Base-by-base conservation (phyloP, 1,140 invertebrate genomes). In the Capitella teleta region DNA sequence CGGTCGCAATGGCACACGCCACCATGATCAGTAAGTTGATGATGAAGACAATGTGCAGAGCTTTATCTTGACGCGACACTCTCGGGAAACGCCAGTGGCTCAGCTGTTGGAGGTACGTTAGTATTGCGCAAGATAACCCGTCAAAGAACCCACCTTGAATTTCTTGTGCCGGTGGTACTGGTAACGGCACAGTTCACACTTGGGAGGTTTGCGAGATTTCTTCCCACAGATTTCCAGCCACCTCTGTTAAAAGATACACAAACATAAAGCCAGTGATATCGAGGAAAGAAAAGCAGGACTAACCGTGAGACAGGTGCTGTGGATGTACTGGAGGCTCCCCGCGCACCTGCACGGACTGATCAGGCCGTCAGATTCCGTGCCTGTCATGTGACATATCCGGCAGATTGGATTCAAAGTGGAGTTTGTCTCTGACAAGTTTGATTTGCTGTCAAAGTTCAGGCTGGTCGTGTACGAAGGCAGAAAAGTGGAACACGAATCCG, bases 131-230 rank as follows among this genome's bases (percentile, higher is more conserved):
- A 8, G 14, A 28, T 25, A 4, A n/a, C 41, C 18, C 18, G 16
- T 4, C 26, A 16, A 30, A 49, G 14, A 21, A 58, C 55, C 64
- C 61, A 78, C 77, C 65, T 75, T 77, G 55, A 78, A 77, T 56
- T 69, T 68, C 56, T 78, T 78, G 53, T 77, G 74, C 58, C 76
- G 66, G 41, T 73, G 66, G 59, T 76, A 78, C 56, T 75, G 73
- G 58, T 75, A 78, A 34, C 76, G 74, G 56, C 77, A 78, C 3
- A 78, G 62, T 63, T 78, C 77, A 69, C 77, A 79, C 30, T 61
- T 65, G 1, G 77, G 71, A 5, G 74, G 68, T 54, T 71, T 74
- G 47, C 67, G 68, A 28, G 66, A 66, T 54, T 70, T 67, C 34
- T 66, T 67, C 47, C 66, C 64, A 25, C 67, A 75, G 26, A 76